Base-by-base conservation (phyloP, 1,140 invertebrate species). In the Drosophila ficusphila region DNA sequence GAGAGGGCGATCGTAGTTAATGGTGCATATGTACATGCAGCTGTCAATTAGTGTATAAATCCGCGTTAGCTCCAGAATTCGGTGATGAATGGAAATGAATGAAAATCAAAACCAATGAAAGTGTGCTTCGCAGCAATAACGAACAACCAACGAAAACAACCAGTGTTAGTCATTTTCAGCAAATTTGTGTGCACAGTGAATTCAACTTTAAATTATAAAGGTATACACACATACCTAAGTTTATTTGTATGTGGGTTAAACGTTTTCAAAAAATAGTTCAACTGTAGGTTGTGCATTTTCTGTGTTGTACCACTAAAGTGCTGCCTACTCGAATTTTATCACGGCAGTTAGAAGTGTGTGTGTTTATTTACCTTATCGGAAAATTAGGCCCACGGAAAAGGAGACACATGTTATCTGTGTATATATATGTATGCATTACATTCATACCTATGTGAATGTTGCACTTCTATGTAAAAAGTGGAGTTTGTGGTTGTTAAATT, bases 1-100 rank as follows among this genome's bases (percentile, higher is more conserved):
- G 31, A 4, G 56, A n/a, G 44, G 39, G 27, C 8, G 56, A 61
- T 61, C 57, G 49, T 52, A 54, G 56, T 60, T 60, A 54, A 41
- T 34, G 18, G 53, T 54, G 36, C 52, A 47, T 36, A 39, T 14
- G 51, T 23, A 39, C 21, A 60, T 23, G 31, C 44, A 58, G 44
- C 44, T 49, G 33, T 8, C 34, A 29, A 19, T 53, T 51, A 60
- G 39, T 53, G 57, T 52, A 12, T 31, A 62, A 62, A 21, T 61
- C 8, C 27, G 38, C 19, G 44, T 23, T 7, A 14, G 29, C 29
- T 36, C 29, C 9, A 25, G 27, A 27, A 64, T 19, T 46, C 16
- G 34, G 60, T 36, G 39, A 61, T 64, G 60, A 64, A 64, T 64
- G 60, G 61, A 64, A 61, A 61, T 64, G 60, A 64, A 64, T 64